A percentile compares a stretch with the other conserved stretches of the same genome.
These are phyloP conservation scores for Enteromius paludinosus DNA, from an alignment of 2,797 vertebrate genomes.

Conservation along the genomic window DNA sequence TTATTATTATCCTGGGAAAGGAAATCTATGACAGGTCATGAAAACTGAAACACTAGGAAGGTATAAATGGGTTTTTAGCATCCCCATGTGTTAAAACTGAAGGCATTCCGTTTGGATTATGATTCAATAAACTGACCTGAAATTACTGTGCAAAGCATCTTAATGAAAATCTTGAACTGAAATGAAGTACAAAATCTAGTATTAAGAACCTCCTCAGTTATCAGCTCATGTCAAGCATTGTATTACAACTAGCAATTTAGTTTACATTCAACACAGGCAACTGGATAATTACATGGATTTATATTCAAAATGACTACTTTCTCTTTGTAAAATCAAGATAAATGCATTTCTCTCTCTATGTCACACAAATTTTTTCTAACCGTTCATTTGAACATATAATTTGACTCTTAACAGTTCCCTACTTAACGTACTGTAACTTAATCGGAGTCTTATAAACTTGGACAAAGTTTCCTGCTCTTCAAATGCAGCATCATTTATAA, in stretches of 20 bases:
- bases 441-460: constrained; percentile 74
- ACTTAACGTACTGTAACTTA: constrained; percentile 64
- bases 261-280: constrained; percentile 71
- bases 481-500: constrained; percentile 53
- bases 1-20: constrained; percentile 82
- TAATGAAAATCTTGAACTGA: constrained; percentile 45
- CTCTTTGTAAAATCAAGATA: constrained; percentile 69
- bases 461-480: constrained; percentile 64
- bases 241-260: constrained; percentile 76
- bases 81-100: constrained; percentile 54
- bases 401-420: constrained; percentile 67
- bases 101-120: constrained; percentile 38
- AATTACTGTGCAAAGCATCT: constrained; percentile 40
- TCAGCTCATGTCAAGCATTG: constrained; percentile 72
- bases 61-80: constrained; percentile 49
- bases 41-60: constrained; percentile 64
- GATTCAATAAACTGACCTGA: constrained; percentile 49
- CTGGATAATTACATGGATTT: constrained; percentile 72
- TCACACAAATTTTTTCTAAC: constrained; percentile 70
- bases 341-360: constrained; percentile 70
- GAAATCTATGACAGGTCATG: constrained; percentile 66
- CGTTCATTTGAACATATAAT: constrained; percentile 72
- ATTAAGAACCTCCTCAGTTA: constrained; percentile 65
- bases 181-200: constrained; percentile 11
- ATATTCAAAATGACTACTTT: constrained; percentile 70